Base-by-base conservation (phyloP, 2,113 vertebrate genomes). In the Paratilapia polleni region DNA sequence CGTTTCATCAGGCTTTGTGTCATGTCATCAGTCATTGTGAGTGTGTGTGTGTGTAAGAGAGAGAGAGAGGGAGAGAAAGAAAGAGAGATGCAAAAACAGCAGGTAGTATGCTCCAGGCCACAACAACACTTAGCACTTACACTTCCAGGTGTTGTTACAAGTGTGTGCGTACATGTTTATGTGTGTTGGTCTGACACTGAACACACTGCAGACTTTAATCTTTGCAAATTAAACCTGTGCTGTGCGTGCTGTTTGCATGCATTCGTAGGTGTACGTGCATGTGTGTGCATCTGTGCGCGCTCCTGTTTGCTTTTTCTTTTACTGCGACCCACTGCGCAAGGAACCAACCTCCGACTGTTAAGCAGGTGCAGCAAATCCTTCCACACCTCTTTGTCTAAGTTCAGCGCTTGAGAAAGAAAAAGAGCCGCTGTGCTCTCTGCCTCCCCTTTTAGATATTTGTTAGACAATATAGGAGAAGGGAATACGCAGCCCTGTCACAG, bases 161-260 rank as follows among this genome's bases (percentile, higher is more conserved):
- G 64, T 84, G 85, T 87, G 54, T 64, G 74, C 28, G 47, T 22
- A 5, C 6, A 12, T 74, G 41, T 28, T 34, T 8, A 31, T 28
- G 19, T 70, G 77, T 77, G 82, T 80, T 49, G 26, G 22, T 75
- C 52, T 43, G 81, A 79, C 63, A 78, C 73, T 77, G 75, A 86
- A 85, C 86, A 83, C 86, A 85, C 82, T 63, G 43, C 85, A 63
- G 70, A 90, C 89, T 94, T 93, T 95, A 95, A 95, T 95, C 93
- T 95, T 87, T 85, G 79, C 84, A 94, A 95, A 96, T 95, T 85
- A 94, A 95, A 93, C 86, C 83, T 92, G 86, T 34, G 49, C 77
- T 76, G 80, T 83, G 78, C 77, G 57, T 61, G 70, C 63, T 66
- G 64, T 76, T 80, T 84, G 62, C 49, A 82, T 63, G 43, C 47